Evolutionary conservation across 2,113 vertebrate genomes (phyloP).

Genomic region (Psilopsiagon aymara): DNA sequence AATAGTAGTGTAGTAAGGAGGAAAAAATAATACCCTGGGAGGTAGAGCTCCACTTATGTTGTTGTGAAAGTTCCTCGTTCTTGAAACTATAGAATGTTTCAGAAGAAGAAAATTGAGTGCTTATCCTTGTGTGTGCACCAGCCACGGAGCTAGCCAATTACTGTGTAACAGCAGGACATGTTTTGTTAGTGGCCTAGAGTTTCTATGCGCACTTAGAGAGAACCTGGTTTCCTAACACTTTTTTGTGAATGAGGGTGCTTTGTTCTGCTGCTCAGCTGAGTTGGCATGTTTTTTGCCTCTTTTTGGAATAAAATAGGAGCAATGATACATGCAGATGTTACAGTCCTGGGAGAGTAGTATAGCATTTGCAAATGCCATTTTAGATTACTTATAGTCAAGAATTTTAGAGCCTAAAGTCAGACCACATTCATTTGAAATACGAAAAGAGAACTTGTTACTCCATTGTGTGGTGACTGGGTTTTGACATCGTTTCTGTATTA

Average conservation of each 20-base stretch:
- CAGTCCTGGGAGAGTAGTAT: background rate
- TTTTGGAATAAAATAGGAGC: background rate
- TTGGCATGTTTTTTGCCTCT: background rate
- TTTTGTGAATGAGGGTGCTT: background rate
- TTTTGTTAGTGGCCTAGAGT: background rate
- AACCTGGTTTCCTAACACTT: background rate
- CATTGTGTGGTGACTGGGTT: background rate
- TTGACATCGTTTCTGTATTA: background rate
- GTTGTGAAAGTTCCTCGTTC: background rate
- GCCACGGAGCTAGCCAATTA: background rate
- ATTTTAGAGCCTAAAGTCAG: background rate
- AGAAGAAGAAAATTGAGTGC: background rate
- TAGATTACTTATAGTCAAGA: background rate
- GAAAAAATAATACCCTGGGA: accelerated
- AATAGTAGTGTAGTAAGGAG: background rate
- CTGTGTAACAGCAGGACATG: background rate
- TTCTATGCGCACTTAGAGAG: background rate
- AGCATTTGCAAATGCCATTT: background rate
- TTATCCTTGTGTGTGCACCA: background rate
- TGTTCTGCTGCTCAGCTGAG: background rate
- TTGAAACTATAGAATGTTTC: background rate
- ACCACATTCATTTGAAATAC: background rate
- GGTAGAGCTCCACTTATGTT: background rate
- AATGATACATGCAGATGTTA: background rate
- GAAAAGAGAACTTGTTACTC: background rate